A percentile compares a stretch with the other conserved stretches of the same genome.
phyloP scores from a whole-genome alignment of 1,140 invertebrate genomes.

The Cydia strobilella region DNA sequence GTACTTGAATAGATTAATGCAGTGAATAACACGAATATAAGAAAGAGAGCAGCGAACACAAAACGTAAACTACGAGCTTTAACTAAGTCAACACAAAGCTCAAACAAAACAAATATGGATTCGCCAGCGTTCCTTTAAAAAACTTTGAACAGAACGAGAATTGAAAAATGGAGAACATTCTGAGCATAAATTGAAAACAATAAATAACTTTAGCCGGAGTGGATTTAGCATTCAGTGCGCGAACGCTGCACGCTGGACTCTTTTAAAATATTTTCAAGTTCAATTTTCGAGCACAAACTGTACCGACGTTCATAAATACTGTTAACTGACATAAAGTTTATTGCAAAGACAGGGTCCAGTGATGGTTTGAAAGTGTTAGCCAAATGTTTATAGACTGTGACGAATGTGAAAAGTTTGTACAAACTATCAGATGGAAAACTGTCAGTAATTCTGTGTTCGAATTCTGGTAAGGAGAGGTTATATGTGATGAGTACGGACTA shows the following conservation, averaged over 20 bases:
- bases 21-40: background rate
- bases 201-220: constrained; percentile 24
- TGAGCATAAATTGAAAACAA: constrained; percentile 31
- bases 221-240: constrained; percentile 10
- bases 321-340: too few relatives aligned
- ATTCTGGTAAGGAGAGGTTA: too few relatives aligned
- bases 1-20: background rate
- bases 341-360: too few relatives aligned
- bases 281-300: background rate
- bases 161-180: constrained; percentile 1
- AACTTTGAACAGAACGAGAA: constrained; percentile 6
- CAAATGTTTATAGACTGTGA: too few relatives aligned
- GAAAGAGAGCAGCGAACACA: background rate
- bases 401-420: too few relatives aligned
- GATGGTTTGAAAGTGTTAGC: too few relatives aligned
- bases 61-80: background rate
- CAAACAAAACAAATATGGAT: constrained; percentile 5
- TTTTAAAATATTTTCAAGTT: constrained; percentile 11
- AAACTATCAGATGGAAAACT: too few relatives aligned
- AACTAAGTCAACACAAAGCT: background rate
- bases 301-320: too few relatives aligned
- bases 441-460: too few relatives aligned
- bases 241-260: constrained; percentile 8
- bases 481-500: too few relatives aligned
- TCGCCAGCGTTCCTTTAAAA: background rate